Evolutionary conservation across 2,797 vertebrate species (phyloP), one percentile per base, ranked within the genome.

Genomic region (Anabas testudineus): DNA sequence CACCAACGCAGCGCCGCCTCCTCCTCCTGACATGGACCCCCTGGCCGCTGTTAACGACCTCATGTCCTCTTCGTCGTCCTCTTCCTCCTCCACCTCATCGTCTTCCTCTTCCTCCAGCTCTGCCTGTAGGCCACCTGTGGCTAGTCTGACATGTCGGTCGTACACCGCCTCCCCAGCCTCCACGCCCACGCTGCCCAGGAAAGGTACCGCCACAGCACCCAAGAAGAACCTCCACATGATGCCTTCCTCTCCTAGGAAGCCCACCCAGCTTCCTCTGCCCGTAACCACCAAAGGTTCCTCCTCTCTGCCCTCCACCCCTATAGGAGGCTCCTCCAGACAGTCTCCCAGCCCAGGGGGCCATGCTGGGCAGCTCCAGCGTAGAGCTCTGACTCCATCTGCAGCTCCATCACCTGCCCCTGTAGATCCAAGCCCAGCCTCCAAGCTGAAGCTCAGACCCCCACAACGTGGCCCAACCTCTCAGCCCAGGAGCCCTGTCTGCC

Each of bases 1-100:
- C 16, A 0, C 77, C 86, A 32, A 71, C 34, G 64, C 93, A 15
- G 86, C 81, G 41, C 56, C 93, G 0, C 81, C 30, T 10, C 30
- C 84, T 3, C 96, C 94, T n/a, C 97, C 95, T 1, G 86, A 93
- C 37, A 97, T 99, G 97, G 95, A 98, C 82, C 97, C 97, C 0
- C 92, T 98, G 13, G 92, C 96, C 10, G 97, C 96, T 0, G 94
- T 98, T 54, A 84, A 72, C 63, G 67, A 92, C 71, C 92, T 93
- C 48, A 60, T 90, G 13, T 88, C 90, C 3, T 85, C 91, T 0
- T 80, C 89, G 0, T 67, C 88, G 0, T 90, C 89, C 0, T 82
- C 90, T 0, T 86, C 90, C 0, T 83, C 85, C 1, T 76, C 85
- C 2, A 82, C 90, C 5, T 85, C 88, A 0, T 82, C 90, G 0